A percentile compares a stretch with the other conserved stretches of the same genome.
phyloP scores from a whole-genome alignment of 2,888 invertebrate genomes.

The Pterobdella sp. region DNA sequence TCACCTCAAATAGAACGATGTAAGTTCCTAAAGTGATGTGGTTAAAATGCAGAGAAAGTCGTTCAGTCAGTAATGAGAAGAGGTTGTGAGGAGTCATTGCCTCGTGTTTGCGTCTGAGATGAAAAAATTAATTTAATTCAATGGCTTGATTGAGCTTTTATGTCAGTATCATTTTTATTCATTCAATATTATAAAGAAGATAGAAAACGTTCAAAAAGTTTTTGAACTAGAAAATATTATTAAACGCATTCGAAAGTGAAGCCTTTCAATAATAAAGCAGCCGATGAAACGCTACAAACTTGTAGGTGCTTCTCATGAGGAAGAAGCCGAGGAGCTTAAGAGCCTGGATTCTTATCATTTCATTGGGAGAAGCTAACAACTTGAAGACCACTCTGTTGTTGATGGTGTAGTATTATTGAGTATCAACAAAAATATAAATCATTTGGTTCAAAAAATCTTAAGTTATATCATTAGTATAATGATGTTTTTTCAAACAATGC shows the following conservation, averaged over 20 bases:
- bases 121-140: too few relatives aligned
- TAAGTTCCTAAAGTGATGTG: conserved; percentile 87
- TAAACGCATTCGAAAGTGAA: too few relatives aligned
- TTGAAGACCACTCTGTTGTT: conserved; percentile 77
- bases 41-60: conserved; percentile 78
- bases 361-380: conserved; percentile 86
- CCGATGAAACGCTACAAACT: conserved; percentile 66
- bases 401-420: not conserved
- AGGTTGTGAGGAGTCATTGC: conserved; percentile 97
- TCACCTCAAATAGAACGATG: conserved; percentile 88
- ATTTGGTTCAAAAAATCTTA: not conserved
- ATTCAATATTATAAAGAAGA: too few relatives aligned
- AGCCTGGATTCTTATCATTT: conserved; percentile 87
- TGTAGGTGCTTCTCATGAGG: conserved; percentile 92
- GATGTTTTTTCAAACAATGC: not conserved
- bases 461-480: too few relatives aligned
- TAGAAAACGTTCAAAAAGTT: too few relatives aligned
- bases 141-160: too few relatives aligned
- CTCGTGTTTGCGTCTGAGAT: conserved; percentile 90
- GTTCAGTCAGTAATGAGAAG: conserved; percentile 87
- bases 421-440: too few relatives aligned
- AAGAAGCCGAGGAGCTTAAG: conserved; percentile 94
- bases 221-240: too few relatives aligned
- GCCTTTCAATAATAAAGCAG: too few relatives aligned
- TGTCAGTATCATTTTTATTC: too few relatives aligned